Conservation (phyloP, 1,140 invertebrate genomes). For the Pseudoatta argentina region DNA sequence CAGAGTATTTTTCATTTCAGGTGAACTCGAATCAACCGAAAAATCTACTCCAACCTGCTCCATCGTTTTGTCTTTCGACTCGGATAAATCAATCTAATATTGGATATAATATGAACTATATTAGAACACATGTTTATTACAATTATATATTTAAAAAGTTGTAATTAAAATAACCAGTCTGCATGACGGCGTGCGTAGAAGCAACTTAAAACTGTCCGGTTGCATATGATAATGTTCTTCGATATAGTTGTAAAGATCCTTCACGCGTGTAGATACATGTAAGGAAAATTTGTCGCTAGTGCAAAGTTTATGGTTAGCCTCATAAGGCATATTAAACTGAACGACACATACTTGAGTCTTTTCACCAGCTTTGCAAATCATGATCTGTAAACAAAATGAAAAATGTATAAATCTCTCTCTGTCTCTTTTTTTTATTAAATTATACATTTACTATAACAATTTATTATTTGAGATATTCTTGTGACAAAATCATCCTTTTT, state of each 20-base stretch:
- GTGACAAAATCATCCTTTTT: background rate
- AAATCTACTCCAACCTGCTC: constrained; percentile 84
- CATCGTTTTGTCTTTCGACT: constrained; percentile 82
- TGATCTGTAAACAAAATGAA: constrained; percentile 77
- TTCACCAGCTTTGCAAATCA: constrained; percentile 82
- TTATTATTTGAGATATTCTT: background rate
- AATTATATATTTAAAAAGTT: background rate
- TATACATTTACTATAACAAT: background rate
- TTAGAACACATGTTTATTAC: constrained; percentile 18
- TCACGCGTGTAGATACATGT: constrained; percentile 72
- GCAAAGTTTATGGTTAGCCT: constrained; percentile 36
- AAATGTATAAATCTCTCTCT: constrained; percentile 4
- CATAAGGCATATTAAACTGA: constrained; percentile 75
- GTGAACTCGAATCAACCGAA: constrained; percentile 54
- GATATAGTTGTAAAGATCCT: constrained; percentile 82
- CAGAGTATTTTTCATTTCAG: constrained; percentile 59
- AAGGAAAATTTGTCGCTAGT: constrained; percentile 25
- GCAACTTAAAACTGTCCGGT: constrained; percentile 59
- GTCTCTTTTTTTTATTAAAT: background rate
- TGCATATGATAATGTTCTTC: constrained; percentile 63
- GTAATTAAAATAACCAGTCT: constrained; percentile 57
- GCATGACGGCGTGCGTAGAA: constrained; percentile 22
- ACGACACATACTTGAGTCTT: constrained; percentile 87
- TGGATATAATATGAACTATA: background rate
- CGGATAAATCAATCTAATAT: constrained; percentile 82